Conservation (phyloP, 2,113 vertebrate species). For the Prunella himalayana region DNA sequence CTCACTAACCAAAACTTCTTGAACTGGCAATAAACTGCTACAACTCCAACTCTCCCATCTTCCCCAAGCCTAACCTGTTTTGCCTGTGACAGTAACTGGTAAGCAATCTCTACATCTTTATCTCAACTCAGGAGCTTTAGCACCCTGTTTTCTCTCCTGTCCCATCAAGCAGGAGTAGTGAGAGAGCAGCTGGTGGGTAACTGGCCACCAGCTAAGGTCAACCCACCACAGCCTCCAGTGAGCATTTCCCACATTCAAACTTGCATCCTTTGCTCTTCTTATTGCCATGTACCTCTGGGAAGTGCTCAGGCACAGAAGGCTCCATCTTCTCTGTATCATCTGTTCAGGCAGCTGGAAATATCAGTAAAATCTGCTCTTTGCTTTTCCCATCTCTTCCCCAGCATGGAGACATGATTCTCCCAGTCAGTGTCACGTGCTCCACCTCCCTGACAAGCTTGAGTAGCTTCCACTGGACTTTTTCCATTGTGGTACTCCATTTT, state of each 20-base stretch:
- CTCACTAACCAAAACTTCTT: neutral
- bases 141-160: neutral
- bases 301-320: neutral
- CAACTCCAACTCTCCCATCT: no score
- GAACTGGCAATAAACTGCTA: neutral
- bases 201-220: neutral
- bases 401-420: neutral
- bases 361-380: neutral
- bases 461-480: neutral
- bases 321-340: neutral
- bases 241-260: neutral
- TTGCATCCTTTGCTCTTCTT: neutral
- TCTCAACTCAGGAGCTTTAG: neutral
- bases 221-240: neutral
- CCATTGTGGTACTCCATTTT: neutral
- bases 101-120: neutral
- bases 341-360: neutral
- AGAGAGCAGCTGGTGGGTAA: neutral
- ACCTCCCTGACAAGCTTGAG: neutral
- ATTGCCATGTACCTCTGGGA: neutral
- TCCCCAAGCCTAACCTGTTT: neutral
- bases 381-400: neutral
- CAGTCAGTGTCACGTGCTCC: neutral
- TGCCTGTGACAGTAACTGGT: neutral
- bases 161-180: neutral